Evolutionary conservation across 2,888 invertebrate genomes (phyloP).

Genomic region (Morpho deidamia): DNA sequence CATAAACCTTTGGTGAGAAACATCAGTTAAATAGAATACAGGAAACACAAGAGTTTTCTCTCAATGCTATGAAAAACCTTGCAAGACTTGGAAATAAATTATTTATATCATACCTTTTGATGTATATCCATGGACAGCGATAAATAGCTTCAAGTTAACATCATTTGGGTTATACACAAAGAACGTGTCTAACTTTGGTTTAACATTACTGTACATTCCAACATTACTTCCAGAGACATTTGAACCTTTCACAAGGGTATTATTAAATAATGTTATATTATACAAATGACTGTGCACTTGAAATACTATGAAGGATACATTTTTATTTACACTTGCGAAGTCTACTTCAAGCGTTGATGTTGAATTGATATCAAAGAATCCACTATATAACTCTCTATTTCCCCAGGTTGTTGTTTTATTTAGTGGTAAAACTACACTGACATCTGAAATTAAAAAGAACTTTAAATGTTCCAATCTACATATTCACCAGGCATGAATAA

Average conservation of each 20-base stretch:
- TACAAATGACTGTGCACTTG: conserved; percentile 81
- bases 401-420: conserved; percentile 38
- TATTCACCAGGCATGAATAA: no score
- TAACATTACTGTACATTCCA: conserved; percentile 67
- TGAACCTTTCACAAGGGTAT: conserved; percentile 36
- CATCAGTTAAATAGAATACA: no score
- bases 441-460: conserved; percentile 37
- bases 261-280: conserved; percentile 76
- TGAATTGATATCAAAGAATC: conserved; percentile 38
- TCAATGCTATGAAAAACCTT: no score
- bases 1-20: no score
- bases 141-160: conserved; percentile 47
- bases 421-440: conserved; percentile 44
- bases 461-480: no score
- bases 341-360: conserved; percentile 48
- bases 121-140: conserved; percentile 75
- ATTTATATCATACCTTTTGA: conserved; percentile 53
- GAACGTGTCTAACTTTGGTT: conserved; percentile 42
- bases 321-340: conserved; percentile 58
- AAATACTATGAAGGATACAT: conserved; percentile 76
- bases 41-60: no score
- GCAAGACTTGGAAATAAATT: no score
- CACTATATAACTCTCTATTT: conserved; percentile 50
- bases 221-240: conserved; percentile 79
- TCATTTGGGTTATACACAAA: conserved; percentile 63